These are phyloP conservation scores for Xestobium rufovillosum DNA, from an alignment of 2,888 invertebrate genomes.

Conservation along the genomic window DNA sequence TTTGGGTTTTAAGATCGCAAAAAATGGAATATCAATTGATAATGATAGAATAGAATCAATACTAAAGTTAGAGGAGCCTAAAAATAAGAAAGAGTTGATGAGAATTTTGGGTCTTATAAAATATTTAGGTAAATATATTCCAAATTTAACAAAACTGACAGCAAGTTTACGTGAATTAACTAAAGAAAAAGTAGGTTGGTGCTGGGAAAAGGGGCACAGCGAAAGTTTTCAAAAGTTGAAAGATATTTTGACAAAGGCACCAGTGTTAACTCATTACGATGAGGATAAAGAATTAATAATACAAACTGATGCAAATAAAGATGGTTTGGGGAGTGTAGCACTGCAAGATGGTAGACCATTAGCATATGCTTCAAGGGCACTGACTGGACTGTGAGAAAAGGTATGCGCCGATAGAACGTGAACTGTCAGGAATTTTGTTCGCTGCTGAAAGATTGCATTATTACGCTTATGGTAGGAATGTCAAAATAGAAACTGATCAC, in stretches of 20 bases:
- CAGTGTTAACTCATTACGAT: slow-evolving; percentile 19
- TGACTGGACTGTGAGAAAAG: slow-evolving; percentile 20
- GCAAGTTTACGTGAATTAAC: slow-evolving; percentile 20
- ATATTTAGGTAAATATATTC: slow-evolving; percentile 18
- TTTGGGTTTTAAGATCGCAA: slow-evolving; percentile 8
- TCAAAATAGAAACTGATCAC: slow-evolving; percentile 27
- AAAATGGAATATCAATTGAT: slow-evolving; percentile 10
- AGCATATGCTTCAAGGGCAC: slow-evolving; percentile 18
- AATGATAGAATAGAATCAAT: slow-evolving; percentile 17
- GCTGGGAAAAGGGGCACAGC: slow-evolving; percentile 15
- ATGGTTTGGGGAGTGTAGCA: slow-evolving; percentile 19
- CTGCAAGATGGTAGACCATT: slow-evolving; percentile 20
- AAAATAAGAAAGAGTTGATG: slow-evolving; percentile 20
- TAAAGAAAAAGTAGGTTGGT: slow-evolving; percentile 16
- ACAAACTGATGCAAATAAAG: slow-evolving; percentile 20
- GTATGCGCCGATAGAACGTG: slow-evolving; percentile 34
- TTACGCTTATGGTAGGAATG: slow-evolving; percentile 28
- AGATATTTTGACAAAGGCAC: slow-evolving; percentile 13
- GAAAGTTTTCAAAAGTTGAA: slow-evolving; percentile 16
- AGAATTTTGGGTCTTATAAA: slow-evolving; percentile 21
- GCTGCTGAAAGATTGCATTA: slow-evolving; percentile 28
- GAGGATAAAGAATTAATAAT: slow-evolving; percentile 15
- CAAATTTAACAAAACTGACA: no score
- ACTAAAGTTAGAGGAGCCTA: slow-evolving; percentile 10
- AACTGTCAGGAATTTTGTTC: slow-evolving; percentile 30